Evolutionary conservation across 2,113 vertebrate species (phyloP).

Genomic region (Podarcis muralis): DNA sequence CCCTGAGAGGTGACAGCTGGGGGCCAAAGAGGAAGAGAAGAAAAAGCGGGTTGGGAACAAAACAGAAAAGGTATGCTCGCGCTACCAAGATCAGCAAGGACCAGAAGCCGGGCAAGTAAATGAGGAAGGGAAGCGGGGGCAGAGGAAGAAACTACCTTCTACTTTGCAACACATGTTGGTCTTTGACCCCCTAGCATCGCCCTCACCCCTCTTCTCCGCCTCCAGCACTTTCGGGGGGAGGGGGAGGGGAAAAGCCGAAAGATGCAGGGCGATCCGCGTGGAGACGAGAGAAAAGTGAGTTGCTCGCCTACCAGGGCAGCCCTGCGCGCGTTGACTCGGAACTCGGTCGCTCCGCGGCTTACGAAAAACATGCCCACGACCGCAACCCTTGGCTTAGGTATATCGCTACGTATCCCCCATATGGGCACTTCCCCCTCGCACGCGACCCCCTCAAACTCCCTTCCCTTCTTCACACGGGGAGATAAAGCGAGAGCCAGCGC

Average conservation of each 20-base stretch:
- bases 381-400: background rate
- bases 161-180: background rate
- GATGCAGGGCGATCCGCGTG: background rate
- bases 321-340: background rate
- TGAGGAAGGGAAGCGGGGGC: accelerated
- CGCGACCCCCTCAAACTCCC: background rate
- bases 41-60: background rate
- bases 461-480: background rate
- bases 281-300: background rate
- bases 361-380: no score
- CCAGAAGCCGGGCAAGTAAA: background rate
- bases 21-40: background rate
- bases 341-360: background rate
- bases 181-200: background rate
- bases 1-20: background rate
- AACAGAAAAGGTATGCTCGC: background rate
- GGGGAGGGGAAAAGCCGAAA: constrained; percentile 25
- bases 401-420: no score
- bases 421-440: no score
- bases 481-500: background rate
- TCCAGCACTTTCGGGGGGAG: background rate
- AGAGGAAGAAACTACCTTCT: background rate
- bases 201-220: background rate
- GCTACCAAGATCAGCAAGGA: background rate
- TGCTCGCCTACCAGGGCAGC: background rate